Percentiles rank a stretch among this genome's conserved stretches.
Evolutionary conservation across 1,140 invertebrate genomes (phyloP).

Genomic region (Drosophila pandora): DNA sequence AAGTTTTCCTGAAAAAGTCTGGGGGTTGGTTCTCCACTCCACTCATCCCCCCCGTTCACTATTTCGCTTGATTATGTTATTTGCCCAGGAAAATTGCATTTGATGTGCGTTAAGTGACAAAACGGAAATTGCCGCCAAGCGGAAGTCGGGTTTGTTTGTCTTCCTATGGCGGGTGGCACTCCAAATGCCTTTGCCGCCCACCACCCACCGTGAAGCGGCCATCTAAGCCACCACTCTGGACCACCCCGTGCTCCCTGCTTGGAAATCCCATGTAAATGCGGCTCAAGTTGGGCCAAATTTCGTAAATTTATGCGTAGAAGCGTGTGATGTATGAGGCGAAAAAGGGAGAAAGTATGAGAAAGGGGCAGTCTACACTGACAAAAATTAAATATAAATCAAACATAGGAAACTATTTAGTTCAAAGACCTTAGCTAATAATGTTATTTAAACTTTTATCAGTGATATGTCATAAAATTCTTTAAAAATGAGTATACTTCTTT

Average conservation of each 20-base stretch:
- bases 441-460: no score
- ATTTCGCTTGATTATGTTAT: conserved; percentile 71
- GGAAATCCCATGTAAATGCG: conserved; percentile 75
- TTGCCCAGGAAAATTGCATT: conserved; percentile 77
- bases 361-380: no score
- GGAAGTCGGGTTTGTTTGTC: conserved; percentile 69
- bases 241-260: not conserved
- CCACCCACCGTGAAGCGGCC: conserved; percentile 1
- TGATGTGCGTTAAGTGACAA: conserved; percentile 68
- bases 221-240: conserved; percentile 28
- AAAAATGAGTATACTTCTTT: no score
- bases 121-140: conserved; percentile 71
- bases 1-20: not conserved
- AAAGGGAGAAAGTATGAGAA: conserved; percentile 5
- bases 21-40: not conserved
- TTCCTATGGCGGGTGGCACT: conserved; percentile 23
- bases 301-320: conserved; percentile 74
- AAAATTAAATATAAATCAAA: no score
- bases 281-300: conserved; percentile 67
- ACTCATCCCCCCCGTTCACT: not conserved
- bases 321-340: conserved; percentile 63
- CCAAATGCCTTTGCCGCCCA: conserved; percentile 1
- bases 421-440: no score
- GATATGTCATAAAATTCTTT: no score
- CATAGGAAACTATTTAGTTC: no score